Evolutionary conservation across 2,888 invertebrate genomes (phyloP).

Genomic region (Gonocerus acuteangulatus): DNA sequence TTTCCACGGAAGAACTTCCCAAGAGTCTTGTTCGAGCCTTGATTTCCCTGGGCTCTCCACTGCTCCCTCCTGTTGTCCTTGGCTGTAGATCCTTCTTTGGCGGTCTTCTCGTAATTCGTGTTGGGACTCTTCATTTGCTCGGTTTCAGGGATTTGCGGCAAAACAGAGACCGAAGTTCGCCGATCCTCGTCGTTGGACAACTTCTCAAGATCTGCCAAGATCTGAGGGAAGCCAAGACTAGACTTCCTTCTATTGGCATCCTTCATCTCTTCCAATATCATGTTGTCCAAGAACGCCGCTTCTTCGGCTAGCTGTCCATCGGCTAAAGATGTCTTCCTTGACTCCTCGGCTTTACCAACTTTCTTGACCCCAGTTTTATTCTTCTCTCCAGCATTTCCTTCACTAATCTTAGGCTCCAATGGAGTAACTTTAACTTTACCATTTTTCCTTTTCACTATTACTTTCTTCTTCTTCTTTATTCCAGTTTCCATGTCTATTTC

Average conservation of each 20-base stretch:
- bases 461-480: slow-evolving; percentile 32
- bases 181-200: slow-evolving; percentile 12
- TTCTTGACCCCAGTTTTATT: slow-evolving; percentile 29
- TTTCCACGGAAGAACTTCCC: slow-evolving; percentile 29
- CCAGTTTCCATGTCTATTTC: slow-evolving; percentile 26
- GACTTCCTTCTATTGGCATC: slow-evolving; percentile 29
- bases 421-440: slow-evolving; percentile 29
- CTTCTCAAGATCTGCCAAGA: not conserved
- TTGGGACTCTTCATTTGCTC: slow-evolving; percentile 40
- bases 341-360: slow-evolving; percentile 29
- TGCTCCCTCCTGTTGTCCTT: slow-evolving; percentile 26
- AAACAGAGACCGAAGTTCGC: slow-evolving; percentile 23
- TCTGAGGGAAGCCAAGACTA: slow-evolving; percentile 29
- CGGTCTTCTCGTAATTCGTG: not conserved
- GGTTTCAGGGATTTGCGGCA: slow-evolving; percentile 42
- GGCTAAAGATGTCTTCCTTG: slow-evolving; percentile 40
- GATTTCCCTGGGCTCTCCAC: slow-evolving; percentile 25
- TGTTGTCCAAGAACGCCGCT: slow-evolving; percentile 36
- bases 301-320: slow-evolving; percentile 40
- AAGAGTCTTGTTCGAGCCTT: slow-evolving; percentile 3
- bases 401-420: slow-evolving; percentile 16
- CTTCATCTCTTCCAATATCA: slow-evolving; percentile 38
- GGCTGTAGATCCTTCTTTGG: not conserved
- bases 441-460: slow-evolving; percentile 31
- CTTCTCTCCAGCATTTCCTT: slow-evolving; percentile 3